Conservation (phyloP, 2,797 vertebrate species). For the Apogon hyalosoma region DNA sequence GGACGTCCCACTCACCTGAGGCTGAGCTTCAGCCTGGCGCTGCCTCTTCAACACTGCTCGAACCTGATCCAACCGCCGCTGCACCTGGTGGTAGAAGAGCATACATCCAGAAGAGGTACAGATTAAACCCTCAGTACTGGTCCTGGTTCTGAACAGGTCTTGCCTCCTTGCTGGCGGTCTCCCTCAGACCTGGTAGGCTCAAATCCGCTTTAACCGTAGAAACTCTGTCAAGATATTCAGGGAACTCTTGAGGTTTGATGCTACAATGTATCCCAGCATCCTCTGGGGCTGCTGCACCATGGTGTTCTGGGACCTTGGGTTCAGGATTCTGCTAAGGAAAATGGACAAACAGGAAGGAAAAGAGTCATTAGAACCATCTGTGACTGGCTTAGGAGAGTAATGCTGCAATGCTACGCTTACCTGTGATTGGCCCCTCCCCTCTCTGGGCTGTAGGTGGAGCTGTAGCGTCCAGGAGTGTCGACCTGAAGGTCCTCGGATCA, state of each 20-base stretch:
- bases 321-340: slow-evolving; percentile 76
- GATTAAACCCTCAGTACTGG: not conserved
- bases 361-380: not conserved
- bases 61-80: slow-evolving; percentile 84
- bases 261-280: slow-evolving; percentile 87
- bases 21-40: slow-evolving; percentile 83
- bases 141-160: slow-evolving; percentile 37
- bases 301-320: slow-evolving; percentile 80
- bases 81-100: slow-evolving; percentile 73
- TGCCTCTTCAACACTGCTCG: slow-evolving; percentile 88
- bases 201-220: slow-evolving; percentile 92
- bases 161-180: slow-evolving; percentile 89
- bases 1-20: slow-evolving; percentile 76
- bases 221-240: slow-evolving; percentile 17
- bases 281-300: slow-evolving; percentile 81
- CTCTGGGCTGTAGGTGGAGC: slow-evolving; percentile 91
- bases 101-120: not conserved
- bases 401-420: not conserved
- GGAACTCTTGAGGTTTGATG: slow-evolving; percentile 81
- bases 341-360: not conserved
- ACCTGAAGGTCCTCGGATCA: slow-evolving; percentile 92
- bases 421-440: slow-evolving; percentile 28
- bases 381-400: not conserved
- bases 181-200: slow-evolving; percentile 90
- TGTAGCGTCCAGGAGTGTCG: slow-evolving; percentile 92